Conservation (phyloP, 1,140 invertebrate genomes). For the Apocrypta bakeri region DNA sequence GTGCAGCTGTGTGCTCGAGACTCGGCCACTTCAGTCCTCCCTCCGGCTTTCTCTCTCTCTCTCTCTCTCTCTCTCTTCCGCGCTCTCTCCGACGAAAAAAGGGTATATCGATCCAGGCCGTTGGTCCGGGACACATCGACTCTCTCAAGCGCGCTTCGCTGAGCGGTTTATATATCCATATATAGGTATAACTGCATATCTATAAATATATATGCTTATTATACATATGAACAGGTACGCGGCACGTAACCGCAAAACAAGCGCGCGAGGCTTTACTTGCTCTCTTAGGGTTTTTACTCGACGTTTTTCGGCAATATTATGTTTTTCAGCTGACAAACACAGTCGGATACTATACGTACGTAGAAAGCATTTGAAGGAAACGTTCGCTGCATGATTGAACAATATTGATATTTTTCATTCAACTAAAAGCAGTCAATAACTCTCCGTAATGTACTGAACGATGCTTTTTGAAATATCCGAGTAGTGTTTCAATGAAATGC, state of each 20-base stretch:
- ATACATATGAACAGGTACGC: neutral
- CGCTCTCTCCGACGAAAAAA: slow-evolving; percentile 42
- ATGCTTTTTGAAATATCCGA: no score
- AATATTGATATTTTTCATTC: no score
- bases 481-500: no score
- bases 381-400: no score
- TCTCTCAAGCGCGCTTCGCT: neutral
- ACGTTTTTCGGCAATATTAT: neutral
- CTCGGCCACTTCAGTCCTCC: slow-evolving; percentile 24
- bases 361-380: no score
- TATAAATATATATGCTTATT: neutral
- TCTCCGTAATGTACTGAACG: no score
- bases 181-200: neutral
- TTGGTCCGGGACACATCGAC: slow-evolving; percentile 43
- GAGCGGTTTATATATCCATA: neutral
- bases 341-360: no score
- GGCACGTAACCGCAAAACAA: neutral
- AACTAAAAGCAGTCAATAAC: no score
- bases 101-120: slow-evolving; percentile 52
- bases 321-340: no score
- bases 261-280: neutral
- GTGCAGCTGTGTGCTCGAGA: slow-evolving; percentile 44
- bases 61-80: neutral
- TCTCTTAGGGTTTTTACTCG: neutral
- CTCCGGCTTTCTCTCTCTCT: slow-evolving; percentile 10